phyloP scores from a whole-genome alignment of 2,797 vertebrate species.

The Onychomys arenicola region DNA sequence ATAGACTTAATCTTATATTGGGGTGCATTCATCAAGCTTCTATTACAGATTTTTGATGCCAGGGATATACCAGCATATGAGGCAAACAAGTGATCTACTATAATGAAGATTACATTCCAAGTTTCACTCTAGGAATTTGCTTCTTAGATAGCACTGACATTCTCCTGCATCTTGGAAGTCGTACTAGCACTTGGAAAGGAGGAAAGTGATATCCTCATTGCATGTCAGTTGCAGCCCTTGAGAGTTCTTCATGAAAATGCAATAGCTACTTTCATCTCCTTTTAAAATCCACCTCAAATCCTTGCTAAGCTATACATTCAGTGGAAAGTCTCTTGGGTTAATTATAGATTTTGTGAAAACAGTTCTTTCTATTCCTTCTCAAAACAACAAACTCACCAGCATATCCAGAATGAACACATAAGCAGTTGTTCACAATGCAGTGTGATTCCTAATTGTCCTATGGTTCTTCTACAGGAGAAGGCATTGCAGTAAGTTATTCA shows the following conservation, averaged over 20 bases:
- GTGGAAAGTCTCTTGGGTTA: constrained; percentile 64
- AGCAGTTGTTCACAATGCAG: constrained; percentile 80
- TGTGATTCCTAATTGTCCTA: constrained; percentile 74
- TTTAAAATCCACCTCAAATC: constrained; percentile 71
- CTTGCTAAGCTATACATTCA: constrained; percentile 69
- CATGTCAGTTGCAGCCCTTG: constrained; percentile 16
- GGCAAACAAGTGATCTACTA: not conserved
- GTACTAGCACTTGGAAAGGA: not conserved
- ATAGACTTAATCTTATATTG: not conserved
- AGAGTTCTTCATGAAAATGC: constrained; percentile 71
- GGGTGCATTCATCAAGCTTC: not conserved
- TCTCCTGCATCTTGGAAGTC: constrained; percentile 9
- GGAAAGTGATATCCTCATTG: constrained; percentile 41
- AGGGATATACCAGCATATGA: not conserved
- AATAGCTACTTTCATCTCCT: constrained; percentile 8
- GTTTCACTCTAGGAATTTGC: not conserved
- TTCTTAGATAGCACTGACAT: constrained; percentile 3
- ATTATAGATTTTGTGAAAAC: constrained; percentile 82
- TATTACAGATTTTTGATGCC: not conserved
- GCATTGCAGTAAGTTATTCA: not conserved
- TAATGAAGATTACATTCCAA: not conserved
- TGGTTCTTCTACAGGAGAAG: constrained; percentile 59
- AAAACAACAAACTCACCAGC: constrained; percentile 70
- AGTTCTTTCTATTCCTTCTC: constrained; percentile 79
- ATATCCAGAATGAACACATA: constrained; percentile 82